Evolutionary conservation across 2,113 vertebrate genomes (phyloP).

Genomic region (Passer domesticus): DNA sequence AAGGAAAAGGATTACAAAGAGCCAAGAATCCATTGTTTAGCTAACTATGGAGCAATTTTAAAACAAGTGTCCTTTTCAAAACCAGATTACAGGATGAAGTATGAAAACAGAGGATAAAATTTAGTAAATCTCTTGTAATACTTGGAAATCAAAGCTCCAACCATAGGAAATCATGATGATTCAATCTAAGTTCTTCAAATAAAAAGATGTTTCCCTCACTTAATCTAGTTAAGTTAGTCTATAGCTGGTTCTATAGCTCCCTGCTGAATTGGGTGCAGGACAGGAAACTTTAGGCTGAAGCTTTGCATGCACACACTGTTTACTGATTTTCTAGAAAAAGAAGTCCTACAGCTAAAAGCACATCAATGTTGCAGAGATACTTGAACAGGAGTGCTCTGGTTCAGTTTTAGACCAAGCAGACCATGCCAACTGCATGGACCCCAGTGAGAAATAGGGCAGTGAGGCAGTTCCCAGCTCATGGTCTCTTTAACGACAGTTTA

Average conservation of each 20-base stretch:
- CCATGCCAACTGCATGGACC: neutral
- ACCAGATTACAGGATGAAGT: neutral
- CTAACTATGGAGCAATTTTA: neutral
- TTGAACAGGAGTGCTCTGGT: neutral
- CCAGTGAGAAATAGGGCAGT: neutral
- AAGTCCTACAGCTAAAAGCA: neutral
- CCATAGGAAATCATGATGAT: neutral
- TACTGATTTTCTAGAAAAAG: neutral
- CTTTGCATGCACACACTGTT: rapidly evolving
- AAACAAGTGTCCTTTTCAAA: neutral
- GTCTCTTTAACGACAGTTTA: neutral
- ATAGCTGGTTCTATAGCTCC: neutral
- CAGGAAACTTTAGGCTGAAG: neutral
- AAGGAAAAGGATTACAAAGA: neutral
- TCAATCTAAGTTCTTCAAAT: neutral
- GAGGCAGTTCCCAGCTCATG: rapidly evolving
- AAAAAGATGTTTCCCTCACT: neutral
- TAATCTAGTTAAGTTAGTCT: neutral
- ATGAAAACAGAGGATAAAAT: neutral
- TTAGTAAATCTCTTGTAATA: neutral
- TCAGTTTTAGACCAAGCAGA: neutral
- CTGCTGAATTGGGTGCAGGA: neutral
- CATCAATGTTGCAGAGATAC: neutral
- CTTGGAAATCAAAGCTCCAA: neutral
- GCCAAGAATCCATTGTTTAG: neutral